Evolutionary conservation across 2,113 vertebrate species (phyloP), one percentile per base, ranked within the genome.

Genomic region (Enhydra lutris): DNA sequence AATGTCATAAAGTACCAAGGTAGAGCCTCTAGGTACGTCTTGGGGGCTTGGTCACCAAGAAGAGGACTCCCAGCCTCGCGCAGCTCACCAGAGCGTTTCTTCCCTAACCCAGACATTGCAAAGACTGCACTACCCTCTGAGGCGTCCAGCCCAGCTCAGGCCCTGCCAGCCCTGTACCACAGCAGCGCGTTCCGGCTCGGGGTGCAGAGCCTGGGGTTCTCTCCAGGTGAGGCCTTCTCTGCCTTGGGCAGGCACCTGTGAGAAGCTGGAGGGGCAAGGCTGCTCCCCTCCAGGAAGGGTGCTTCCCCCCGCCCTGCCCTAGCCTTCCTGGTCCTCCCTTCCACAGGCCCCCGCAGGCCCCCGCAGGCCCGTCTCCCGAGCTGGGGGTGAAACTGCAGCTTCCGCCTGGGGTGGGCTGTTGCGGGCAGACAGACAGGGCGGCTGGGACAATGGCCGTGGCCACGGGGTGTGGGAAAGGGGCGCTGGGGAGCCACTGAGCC

Each of bases 61-160:
- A 83, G 88, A 59, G 18, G 55, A 12, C n/a, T 34, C 47, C 34
- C 76, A 36, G 4, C 12, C 10, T 34, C 5, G 36, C 69, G 88
- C 65, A 55, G 92, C 90, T 96, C 63, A 97, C 55, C 39, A 52
- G 45, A 69, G 8, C 39, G 4, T 87, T 83, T 84, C 67, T 88
- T 96, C 97, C 92, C 4, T 69, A 91, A 74, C n/a, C 24, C 24
- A 97, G 92, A 92, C 92, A 81, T 81, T 3, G 7, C 55, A 78
- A 96, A 97, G 96, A 45, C 86, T 14, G 69, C 4, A 9, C 8
- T 55, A 89, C 76, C 18, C 12, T 8, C 59, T 0, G 0, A 84
- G 71, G 85, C 1, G 0, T 1, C 73, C 93, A 95, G 84, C 36
- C 87, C 14, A 0, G 36, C n/a, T 0, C 23, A 86, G 5, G 31